A percentile compares a stretch with the other conserved stretches of the same genome.
Evolutionary conservation across 2,797 vertebrate genomes (phyloP).

Genomic region (Pteronotus mesoamericanus): DNA sequence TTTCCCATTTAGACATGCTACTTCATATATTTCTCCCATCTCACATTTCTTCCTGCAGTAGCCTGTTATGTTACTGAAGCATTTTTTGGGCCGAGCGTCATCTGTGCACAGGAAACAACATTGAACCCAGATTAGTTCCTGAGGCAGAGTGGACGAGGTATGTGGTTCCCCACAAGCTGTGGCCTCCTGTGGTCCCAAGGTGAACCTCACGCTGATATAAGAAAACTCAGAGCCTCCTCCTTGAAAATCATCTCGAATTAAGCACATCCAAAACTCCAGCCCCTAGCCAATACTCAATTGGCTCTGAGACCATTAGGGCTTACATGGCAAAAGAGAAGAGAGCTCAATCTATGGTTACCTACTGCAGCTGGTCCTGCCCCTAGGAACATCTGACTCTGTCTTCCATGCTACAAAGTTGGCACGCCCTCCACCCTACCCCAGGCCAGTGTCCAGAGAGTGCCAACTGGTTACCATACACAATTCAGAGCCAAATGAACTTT

Average conservation of each 20-base stretch:
- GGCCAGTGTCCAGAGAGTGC: not conserved
- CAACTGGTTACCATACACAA: not conserved
- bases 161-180: not conserved
- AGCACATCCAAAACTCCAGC: not conserved
- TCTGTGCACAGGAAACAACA: conserved; percentile 43
- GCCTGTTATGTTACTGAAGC: conserved; percentile 39
- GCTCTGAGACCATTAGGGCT: not conserved
- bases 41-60: conserved; percentile 61
- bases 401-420: not conserved
- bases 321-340: not conserved
- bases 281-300: not conserved
- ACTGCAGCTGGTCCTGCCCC: not conserved
- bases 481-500: not conserved
- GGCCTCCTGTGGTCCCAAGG: not conserved
- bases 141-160: not conserved
- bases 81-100: not conserved
- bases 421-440: not conserved
- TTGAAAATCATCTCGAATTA: not conserved
- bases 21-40: conserved; percentile 47
- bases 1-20: conserved; percentile 15
- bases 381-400: not conserved
- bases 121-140: conserved; percentile 16
- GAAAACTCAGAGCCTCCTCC: not conserved
- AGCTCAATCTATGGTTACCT: not conserved
- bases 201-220: not conserved